phyloP scores from a whole-genome alignment of 92 coral and sea anemone genomes.

The Epizoanthus ramosus region DNA sequence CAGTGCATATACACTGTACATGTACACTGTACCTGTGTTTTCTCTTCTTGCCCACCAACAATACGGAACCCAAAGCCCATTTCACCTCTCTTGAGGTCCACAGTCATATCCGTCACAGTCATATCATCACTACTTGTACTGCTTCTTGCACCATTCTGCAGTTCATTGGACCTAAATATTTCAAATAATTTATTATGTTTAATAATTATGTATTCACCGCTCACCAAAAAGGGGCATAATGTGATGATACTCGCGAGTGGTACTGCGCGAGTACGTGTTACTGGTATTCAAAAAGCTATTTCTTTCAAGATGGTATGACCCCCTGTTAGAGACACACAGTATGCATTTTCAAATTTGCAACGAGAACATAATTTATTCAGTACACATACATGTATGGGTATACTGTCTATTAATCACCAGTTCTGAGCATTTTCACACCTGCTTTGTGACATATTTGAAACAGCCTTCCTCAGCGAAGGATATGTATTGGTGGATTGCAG shows the following conservation, averaged over 20 bases:
- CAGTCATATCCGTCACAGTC: slow-evolving; percentile 46
- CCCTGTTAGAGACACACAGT: no score
- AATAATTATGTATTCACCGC: neutral
- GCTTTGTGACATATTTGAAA: slow-evolving; percentile 55
- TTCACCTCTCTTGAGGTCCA: slow-evolving; percentile 78
- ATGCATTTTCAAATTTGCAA: no score
- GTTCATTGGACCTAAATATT: slow-evolving; percentile 24
- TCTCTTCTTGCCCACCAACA: slow-evolving; percentile 94
- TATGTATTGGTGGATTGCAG: slow-evolving; percentile 66
- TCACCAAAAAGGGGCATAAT: neutral
- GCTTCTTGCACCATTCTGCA: slow-evolving; percentile 50
- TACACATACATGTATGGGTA: no score
- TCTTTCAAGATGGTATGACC: no score
- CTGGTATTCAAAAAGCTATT: no score
- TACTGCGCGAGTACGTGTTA: no score
- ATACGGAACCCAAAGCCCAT: slow-evolving; percentile 99
- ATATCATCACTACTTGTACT: slow-evolving; percentile 53
- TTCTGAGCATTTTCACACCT: slow-evolving; percentile 26
- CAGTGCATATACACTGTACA: no score
- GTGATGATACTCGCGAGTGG: no score
- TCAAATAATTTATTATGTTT: no score
- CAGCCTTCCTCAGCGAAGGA: slow-evolving; percentile 86
- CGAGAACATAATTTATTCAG: no score
- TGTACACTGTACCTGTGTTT: slow-evolving; percentile 96
- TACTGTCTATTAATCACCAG: no score